These are phyloP conservation scores for Pachypanchax playfairii DNA, from an alignment of 2,113 vertebrate species.

Conservation along the genomic window DNA sequence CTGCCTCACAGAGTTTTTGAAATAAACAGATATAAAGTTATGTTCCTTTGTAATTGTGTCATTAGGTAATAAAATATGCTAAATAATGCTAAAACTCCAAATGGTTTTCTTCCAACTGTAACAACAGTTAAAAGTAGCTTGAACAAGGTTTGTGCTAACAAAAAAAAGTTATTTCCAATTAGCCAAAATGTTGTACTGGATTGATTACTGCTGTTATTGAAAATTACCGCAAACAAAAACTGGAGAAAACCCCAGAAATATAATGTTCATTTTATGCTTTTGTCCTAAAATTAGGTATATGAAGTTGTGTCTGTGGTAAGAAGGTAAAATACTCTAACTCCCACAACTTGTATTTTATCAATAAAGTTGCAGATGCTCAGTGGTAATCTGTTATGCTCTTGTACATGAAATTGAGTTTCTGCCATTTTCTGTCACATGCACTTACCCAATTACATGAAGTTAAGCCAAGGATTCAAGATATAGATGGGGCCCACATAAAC, in stretches of 20 bases:
- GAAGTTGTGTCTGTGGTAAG: neutral
- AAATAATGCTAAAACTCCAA: slow-evolving; percentile 9
- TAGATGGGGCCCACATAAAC: slow-evolving; percentile 3
- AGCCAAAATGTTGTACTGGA: slow-evolving; percentile 5
- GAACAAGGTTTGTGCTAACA: slow-evolving; percentile 11
- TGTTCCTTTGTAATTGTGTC: neutral
- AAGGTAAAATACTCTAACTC: neutral
- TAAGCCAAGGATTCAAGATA: slow-evolving; percentile 5
- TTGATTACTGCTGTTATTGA: slow-evolving; percentile 2
- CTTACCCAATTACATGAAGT: neutral
- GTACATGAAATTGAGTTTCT: neutral
- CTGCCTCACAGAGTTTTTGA: neutral
- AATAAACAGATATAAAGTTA: neutral
- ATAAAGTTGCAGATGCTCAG: neutral
- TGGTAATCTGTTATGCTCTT: neutral
- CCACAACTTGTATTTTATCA: neutral
- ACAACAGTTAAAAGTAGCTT: slow-evolving; percentile 8
- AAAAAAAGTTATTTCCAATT: slow-evolving; percentile 45
- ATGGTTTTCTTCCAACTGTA: slow-evolving; percentile 3
- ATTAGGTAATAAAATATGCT: neutral
- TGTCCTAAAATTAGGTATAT: neutral
- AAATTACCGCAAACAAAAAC: slow-evolving; percentile 17
- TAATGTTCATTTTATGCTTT: neutral
- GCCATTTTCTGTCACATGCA: neutral
- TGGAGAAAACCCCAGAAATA: neutral